Conservation (phyloP, 2,113 vertebrate genomes). For the Candoia aspera region DNA sequence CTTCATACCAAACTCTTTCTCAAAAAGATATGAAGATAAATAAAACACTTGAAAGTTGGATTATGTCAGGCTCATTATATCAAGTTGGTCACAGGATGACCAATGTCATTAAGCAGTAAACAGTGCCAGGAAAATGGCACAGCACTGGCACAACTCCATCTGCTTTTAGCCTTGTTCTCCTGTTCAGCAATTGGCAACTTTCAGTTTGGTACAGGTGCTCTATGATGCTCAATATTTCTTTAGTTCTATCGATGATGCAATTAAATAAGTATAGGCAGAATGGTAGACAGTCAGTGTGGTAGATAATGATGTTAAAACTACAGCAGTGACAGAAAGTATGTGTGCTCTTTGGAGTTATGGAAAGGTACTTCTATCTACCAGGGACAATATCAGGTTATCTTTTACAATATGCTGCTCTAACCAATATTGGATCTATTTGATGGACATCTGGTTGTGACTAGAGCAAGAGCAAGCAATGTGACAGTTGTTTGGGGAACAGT, state of each 20-base stretch:
- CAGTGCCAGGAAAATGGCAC: neutral
- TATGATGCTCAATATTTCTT: neutral
- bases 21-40: neutral
- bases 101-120: neutral
- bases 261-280: slow-evolving; percentile 3
- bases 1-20: neutral
- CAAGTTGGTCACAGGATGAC: neutral
- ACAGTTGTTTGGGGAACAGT: slow-evolving; percentile 46
- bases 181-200: neutral
- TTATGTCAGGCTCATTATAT: slow-evolving; percentile 30
- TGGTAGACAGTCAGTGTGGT: slow-evolving; percentile 29
- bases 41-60: slow-evolving; percentile 30
- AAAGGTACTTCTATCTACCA: slow-evolving; percentile 62
- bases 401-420: slow-evolving; percentile 39
- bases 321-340: neutral
- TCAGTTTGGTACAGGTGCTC: neutral
- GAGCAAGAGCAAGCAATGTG: neutral
- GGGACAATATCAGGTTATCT: slow-evolving; percentile 12
- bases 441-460: slow-evolving; percentile 30
- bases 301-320: slow-evolving; percentile 41
- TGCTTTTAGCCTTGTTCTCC: neutral
- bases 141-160: neutral
- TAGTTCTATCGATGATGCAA: slow-evolving; percentile 10
- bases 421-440: slow-evolving; percentile 33
- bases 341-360: neutral